Percentiles rank a stretch among this genome's conserved stretches.
Conservation (phyloP, 2,113 vertebrate genomes). For the Peromyscus maniculatus region DNA sequence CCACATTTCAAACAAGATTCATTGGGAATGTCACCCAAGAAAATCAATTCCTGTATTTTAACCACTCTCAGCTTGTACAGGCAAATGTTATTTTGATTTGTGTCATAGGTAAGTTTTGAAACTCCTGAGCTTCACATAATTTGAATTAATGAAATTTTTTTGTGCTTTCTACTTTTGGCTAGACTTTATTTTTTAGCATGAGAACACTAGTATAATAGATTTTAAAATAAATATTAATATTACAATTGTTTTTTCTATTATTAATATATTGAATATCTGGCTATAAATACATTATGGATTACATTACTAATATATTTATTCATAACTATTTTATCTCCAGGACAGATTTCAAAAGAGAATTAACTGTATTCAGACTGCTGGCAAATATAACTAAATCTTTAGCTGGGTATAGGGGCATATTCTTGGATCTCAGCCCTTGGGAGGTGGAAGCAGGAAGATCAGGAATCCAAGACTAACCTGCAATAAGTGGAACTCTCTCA, state of each 20-base stretch:
- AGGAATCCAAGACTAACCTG: not conserved
- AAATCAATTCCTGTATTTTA: not conserved
- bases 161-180: not conserved
- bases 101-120: not conserved
- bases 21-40: not conserved
- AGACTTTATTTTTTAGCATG: not conserved
- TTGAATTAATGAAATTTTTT: not conserved
- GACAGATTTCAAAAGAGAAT: not conserved
- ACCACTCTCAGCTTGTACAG: not conserved
- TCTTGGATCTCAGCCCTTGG: not conserved
- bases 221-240: not conserved
- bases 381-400: not conserved
- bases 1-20: not conserved
- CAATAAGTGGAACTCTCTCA: too few species aligned
- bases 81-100: not conserved
- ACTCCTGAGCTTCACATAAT: not conserved
- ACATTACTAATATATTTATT: not conserved
- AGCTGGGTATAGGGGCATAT: not conserved
- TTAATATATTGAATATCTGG: not conserved
- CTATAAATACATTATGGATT: not conserved
- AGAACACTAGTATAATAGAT: not conserved
- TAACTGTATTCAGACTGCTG: not conserved
- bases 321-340: not conserved
- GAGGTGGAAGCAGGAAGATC: not conserved
- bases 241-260: not conserved